Percentiles rank a stretch among this genome's conserved stretches.
phyloP scores from a whole-genome alignment of 2,797 vertebrate genomes.

The Hephaestus fuliginosus region DNA sequence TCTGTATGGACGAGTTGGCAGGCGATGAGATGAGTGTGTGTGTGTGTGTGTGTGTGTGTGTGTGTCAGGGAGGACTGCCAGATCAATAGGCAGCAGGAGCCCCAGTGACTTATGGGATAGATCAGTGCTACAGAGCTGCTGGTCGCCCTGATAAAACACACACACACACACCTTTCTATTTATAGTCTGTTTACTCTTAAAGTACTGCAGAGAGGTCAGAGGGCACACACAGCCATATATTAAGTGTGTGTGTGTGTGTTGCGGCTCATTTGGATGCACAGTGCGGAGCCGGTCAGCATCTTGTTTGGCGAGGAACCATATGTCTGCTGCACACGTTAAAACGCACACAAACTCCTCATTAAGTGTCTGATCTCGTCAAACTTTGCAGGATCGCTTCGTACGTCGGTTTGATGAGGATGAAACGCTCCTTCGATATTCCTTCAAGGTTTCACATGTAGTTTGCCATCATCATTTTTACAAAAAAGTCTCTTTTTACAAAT shows the following conservation, averaged over 20 bases:
- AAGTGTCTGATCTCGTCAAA: conserved; percentile 12
- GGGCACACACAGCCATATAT: conserved; percentile 32
- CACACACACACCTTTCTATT: conserved; percentile 30
- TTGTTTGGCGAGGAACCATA: conserved; percentile 37
- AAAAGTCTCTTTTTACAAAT: too few species aligned
- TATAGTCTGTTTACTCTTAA: conserved; percentile 39
- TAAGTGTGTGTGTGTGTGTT: conserved; percentile 25
- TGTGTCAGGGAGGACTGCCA: conserved; percentile 59
- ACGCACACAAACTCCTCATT: not conserved
- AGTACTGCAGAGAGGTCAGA: conserved; percentile 34
- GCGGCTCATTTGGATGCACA: conserved; percentile 46
- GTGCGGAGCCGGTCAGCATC: conserved; percentile 27
- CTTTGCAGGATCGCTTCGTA: not conserved
- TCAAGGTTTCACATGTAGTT: too few species aligned
- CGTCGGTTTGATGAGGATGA: not conserved
- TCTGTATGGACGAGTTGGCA: conserved; percentile 72
- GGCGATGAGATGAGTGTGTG: conserved; percentile 36
- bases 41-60: conserved; percentile 33
- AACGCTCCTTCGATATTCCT: not conserved
- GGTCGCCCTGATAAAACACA: conserved; percentile 46
- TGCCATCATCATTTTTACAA: too few species aligned
- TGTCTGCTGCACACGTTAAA: conserved; percentile 25
- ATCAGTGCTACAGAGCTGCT: conserved; percentile 64
- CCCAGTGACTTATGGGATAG: conserved; percentile 69
- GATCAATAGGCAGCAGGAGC: conserved; percentile 75